Evolutionary conservation across 2,113 vertebrate genomes (phyloP).

Genomic region (Rhodinocichla rosea): DNA sequence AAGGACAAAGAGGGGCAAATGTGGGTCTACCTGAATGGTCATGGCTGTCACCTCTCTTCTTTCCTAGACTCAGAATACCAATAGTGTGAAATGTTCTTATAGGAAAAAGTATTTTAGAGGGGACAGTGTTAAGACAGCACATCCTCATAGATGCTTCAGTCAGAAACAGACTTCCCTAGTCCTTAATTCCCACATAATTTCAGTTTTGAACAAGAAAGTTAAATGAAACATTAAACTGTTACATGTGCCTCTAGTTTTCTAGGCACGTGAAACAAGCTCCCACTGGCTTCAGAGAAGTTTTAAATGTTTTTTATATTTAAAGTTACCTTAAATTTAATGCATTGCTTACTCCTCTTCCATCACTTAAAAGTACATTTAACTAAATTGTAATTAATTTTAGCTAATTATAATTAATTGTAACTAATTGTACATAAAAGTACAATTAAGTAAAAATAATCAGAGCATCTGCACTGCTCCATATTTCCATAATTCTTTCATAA

Average conservation of each 20-base stretch:
- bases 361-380: neutral
- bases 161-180: neutral
- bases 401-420: neutral
- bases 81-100: neutral
- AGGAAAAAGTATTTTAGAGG: neutral
- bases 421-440: neutral
- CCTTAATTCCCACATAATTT: neutral
- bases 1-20: neutral
- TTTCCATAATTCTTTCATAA: neutral
- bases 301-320: neutral
- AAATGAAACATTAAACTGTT: neutral
- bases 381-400: neutral
- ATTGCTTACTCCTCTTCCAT: neutral
- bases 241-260: neutral
- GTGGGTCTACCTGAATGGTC: neutral
- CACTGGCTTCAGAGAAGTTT: neutral
- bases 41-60: neutral
- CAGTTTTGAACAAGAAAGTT: neutral
- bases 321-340: neutral
- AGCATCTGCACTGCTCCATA: neutral
- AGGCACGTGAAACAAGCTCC: neutral
- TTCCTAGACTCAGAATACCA: neutral
- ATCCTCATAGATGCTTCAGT: neutral
- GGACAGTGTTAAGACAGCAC: neutral
- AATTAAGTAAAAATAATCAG: neutral